Conservation (phyloP, 2,797 vertebrate species). For the Typhlichthys subterraneus region DNA sequence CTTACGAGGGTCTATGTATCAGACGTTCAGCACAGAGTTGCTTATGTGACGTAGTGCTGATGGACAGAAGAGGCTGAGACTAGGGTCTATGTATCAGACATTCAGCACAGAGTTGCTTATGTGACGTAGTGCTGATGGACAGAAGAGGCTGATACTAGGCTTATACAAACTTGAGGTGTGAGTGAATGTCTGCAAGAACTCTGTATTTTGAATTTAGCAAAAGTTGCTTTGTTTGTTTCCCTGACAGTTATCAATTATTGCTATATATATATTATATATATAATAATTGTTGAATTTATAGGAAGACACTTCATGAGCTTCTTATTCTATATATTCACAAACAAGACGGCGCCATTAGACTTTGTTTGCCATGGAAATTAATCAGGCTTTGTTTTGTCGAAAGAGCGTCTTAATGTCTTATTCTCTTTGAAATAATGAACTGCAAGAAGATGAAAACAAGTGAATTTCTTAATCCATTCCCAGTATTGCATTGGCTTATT, state of each 20-base stretch:
- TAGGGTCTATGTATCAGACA: too few relatives aligned
- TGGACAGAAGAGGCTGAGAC: too few relatives aligned
- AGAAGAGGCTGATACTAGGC: too few relatives aligned
- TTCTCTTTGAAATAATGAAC: constrained; percentile 85
- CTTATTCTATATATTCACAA: constrained; percentile 67
- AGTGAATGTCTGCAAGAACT: constrained; percentile 20
- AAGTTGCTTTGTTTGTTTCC: constrained; percentile 59
- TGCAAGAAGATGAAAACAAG: constrained; percentile 77
- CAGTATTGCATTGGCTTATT: constrained; percentile 70
- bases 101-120: too few relatives aligned
- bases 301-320: constrained; percentile 55
- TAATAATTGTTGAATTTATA: constrained; percentile 46
- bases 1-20: too few relatives aligned
- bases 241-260: constrained; percentile 55
- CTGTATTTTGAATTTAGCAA: constrained; percentile 54
- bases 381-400: constrained; percentile 80
- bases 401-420: constrained; percentile 76
- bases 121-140: too few relatives aligned
- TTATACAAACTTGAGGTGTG: too few relatives aligned
- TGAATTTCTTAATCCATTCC: constrained; percentile 74
- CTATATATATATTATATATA: constrained; percentile 22
- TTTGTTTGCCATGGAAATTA: constrained; percentile 74
- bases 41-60: too few relatives aligned
- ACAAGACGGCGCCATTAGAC: constrained; percentile 70
- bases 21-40: too few relatives aligned